Evolutionary conservation across 2,113 vertebrate genomes (phyloP).

Genomic region (Pampusana beccarii): DNA sequence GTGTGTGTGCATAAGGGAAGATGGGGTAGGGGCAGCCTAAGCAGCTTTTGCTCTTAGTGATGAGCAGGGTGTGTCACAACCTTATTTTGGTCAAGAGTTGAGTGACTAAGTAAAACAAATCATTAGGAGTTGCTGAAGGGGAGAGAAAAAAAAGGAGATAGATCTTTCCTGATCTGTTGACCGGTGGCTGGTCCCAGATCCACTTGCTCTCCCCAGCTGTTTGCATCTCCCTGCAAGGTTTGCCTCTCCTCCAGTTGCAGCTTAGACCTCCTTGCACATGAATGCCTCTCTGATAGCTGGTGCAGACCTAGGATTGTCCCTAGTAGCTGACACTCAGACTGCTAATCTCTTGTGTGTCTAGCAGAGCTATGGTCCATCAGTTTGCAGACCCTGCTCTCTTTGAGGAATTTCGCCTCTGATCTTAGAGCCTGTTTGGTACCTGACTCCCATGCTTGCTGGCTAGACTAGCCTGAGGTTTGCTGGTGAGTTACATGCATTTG

Average conservation of each 20-base stretch:
- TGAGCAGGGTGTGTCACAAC: background rate
- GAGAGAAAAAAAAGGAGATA: background rate
- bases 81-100: background rate
- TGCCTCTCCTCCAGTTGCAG: background rate
- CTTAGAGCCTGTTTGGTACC: background rate
- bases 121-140: background rate
- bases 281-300: background rate
- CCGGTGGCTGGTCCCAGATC: background rate
- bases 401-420: background rate
- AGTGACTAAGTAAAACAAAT: background rate
- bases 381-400: background rate
- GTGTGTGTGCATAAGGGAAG: rapidly evolving
- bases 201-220: background rate
- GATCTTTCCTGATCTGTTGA: background rate
- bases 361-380: background rate
- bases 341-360: background rate
- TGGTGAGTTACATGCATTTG: background rate
- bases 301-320: background rate
- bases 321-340: background rate
- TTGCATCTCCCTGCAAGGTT: rapidly evolving
- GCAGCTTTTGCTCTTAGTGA: background rate
- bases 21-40: background rate
- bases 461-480: background rate
- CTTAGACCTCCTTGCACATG: background rate
- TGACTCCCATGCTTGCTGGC: background rate